Evolutionary conservation across 2,888 invertebrate genomes (phyloP), one percentile per base, ranked within the genome.

Genomic region (Paralinhomoeus sp.): DNA sequence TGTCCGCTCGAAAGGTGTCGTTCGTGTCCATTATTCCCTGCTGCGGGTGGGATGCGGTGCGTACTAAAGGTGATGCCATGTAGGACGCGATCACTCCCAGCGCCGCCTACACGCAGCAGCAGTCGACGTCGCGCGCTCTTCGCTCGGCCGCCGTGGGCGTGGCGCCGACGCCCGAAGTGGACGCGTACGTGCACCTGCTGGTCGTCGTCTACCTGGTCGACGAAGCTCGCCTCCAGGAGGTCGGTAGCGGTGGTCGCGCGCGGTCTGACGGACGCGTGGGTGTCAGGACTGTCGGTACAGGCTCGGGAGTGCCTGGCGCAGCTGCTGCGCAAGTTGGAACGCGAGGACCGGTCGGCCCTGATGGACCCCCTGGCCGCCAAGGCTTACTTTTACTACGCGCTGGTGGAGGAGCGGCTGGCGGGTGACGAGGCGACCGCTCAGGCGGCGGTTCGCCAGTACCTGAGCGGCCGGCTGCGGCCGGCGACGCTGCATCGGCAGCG

Each of bases 401-500:
- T 89, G 46, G 64, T 67, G 3, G 83, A 85, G 62, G 97, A 97
- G 67, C 69, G 12, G 27, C 27, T 27, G 5, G n/a, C n/a, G n/a
- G 27, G 27, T 5, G 12, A 27, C 7, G 27, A 5, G 27, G 5
- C n/a, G n/a, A n/a, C n/a, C n/a, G n/a, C n/a, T n/a, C n/a, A n/a
- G n/a, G n/a, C 27, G 27, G 27, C 5, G 12, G 27, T 27, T 12
- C 24, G 15, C 53, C 67, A 68, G 42, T 67, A 67, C 46, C 69
- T 97, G 22, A 89, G 91, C 68, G 75, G 80, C 21, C 76, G 91
- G 44, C 70, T 97, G 36, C 75, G 93, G 40, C 91, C 91, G 13
- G 84, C 89, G 2, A 93, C 93, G 1, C 71, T 97, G 31, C 73
- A 89, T 36, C 87, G 85, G 62, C 91, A 97, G 63, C 84, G 77